Evolutionary conservation across 2,797 vertebrate genomes (phyloP), one percentile per base, ranked within the genome.

Genomic region (Euthynnus affinis): DNA sequence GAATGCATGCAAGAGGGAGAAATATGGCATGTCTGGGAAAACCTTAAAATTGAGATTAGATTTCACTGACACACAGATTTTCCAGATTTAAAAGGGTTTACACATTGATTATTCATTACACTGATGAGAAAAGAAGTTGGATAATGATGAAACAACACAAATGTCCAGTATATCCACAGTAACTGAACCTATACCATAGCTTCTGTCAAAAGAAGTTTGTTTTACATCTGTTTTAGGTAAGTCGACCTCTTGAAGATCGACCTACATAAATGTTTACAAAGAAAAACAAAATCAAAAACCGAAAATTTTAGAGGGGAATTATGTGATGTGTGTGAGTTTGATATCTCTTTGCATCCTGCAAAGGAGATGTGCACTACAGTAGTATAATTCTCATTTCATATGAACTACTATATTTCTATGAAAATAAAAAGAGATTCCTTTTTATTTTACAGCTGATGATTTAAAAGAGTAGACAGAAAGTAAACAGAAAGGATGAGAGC

Each of bases 21-120:
- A 48, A 83, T 22, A 27, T 62, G 59, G 46, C 60, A 64, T 68
- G 59, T 29, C 29, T 57, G 46, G 46, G 18, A 2, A 49, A 20
- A 20, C 46, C 18, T 49, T 55, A 71, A 51, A 76, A 20, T 66
- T 83, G 22, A 81, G 44, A 74, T 68, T n/a, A 76, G 37, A 74
- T 56, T 69, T 79, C 44, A 57, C 6, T 23, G 49, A 25, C 37
- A 42, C 25, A 57, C 61, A 52, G 6, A 44, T 34, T n/a, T 15
- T 49, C 3, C 9, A 58, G n/a, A 64, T 46, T 25, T 53, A 74
- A 66, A 48, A 49, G 18, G 27, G 23, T 68, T 74, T n/a, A 58
- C 22, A 10, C 22, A 48, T 13, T 56, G 17, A 71, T 48, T 58
- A 27, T 42, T 70, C 51, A 51, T 60, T 14, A 34, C 18, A 4